These are phyloP conservation scores for Gonatopus flavifemur DNA, from an alignment of 1,140 invertebrate species.

Conservation along the genomic window DNA sequence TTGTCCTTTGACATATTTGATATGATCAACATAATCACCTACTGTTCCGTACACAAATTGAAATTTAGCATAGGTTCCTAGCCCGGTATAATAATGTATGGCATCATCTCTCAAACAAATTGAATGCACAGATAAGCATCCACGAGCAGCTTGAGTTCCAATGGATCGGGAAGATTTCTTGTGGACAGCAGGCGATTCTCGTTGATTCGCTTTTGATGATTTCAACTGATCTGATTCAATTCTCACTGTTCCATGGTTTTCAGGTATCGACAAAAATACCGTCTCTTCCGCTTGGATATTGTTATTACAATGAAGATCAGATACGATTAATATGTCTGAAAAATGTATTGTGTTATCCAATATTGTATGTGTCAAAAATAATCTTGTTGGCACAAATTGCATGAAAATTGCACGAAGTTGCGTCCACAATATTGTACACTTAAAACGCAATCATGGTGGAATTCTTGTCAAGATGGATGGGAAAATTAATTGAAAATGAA, in stretches of 20 bases:
- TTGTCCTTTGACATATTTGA: background rate
- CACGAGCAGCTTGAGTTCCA: background rate
- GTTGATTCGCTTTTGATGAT: background rate
- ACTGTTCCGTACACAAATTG: slow-evolving; percentile 8
- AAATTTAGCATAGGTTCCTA: slow-evolving; percentile 14
- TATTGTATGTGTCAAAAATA: no score
- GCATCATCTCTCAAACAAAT: background rate
- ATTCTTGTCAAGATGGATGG: no score
- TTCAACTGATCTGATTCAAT: background rate
- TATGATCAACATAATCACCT: slow-evolving; percentile 1
- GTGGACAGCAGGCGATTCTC: no score
- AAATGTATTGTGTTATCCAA: no score
- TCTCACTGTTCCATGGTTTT: background rate
- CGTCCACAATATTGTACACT: no score
- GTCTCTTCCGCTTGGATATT: background rate
- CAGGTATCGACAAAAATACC: background rate
- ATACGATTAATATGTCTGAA: background rate
- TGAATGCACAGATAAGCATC: background rate
- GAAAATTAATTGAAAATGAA: no score
- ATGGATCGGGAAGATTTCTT: background rate
- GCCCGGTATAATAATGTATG: slow-evolving; percentile 8
- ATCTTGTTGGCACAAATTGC: no score
- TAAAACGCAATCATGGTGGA: no score
- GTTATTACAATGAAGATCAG: background rate
- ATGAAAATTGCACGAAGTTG: no score